phyloP scores from a whole-genome alignment of 2,113 vertebrate species.

The Channa maculata region DNA sequence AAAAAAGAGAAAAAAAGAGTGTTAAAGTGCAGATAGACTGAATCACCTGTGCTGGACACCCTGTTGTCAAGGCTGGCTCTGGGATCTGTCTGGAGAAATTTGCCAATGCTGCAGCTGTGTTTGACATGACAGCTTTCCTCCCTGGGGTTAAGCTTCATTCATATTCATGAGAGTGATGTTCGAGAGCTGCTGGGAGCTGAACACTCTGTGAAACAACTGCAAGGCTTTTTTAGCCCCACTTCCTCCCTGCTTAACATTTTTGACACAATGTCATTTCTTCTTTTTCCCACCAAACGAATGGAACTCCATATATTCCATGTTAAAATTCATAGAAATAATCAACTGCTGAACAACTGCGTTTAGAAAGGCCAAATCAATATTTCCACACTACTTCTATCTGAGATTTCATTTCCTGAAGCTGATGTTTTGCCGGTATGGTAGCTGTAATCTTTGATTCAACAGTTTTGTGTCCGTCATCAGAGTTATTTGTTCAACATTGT shows the following conservation, averaged over 20 bases:
- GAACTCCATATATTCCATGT: neutral
- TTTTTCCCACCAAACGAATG: slow-evolving; percentile 8
- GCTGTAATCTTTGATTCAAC: slow-evolving; percentile 8
- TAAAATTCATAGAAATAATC: slow-evolving; percentile 46
- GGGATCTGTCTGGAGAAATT: slow-evolving; percentile 56
- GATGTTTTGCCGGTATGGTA: neutral
- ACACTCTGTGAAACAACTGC: slow-evolving; percentile 47
- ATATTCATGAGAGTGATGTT: slow-evolving; percentile 70
- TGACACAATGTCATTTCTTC: slow-evolving; percentile 44
- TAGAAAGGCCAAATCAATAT: slow-evolving; percentile 50
- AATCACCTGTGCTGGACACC: slow-evolving; percentile 51
- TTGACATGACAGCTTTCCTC: slow-evolving; percentile 65
- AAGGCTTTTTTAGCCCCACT: slow-evolving; percentile 28
- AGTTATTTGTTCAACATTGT: neutral
- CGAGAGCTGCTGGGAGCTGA: slow-evolving; percentile 49
- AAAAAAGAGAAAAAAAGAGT: neutral
- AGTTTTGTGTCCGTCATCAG: neutral
- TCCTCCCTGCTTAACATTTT: slow-evolving; percentile 33
- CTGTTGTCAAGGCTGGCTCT: slow-evolving; percentile 40
- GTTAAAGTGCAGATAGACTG: slow-evolving; percentile 16
- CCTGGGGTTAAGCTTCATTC: slow-evolving; percentile 68
- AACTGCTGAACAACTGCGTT: slow-evolving; percentile 18
- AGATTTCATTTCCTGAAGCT: slow-evolving; percentile 18
- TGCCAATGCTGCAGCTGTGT: slow-evolving; percentile 65
- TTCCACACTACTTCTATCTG: slow-evolving; percentile 1